Conservation (phyloP, 2,797 vertebrate species). For the Pseudochromis fuscus region DNA sequence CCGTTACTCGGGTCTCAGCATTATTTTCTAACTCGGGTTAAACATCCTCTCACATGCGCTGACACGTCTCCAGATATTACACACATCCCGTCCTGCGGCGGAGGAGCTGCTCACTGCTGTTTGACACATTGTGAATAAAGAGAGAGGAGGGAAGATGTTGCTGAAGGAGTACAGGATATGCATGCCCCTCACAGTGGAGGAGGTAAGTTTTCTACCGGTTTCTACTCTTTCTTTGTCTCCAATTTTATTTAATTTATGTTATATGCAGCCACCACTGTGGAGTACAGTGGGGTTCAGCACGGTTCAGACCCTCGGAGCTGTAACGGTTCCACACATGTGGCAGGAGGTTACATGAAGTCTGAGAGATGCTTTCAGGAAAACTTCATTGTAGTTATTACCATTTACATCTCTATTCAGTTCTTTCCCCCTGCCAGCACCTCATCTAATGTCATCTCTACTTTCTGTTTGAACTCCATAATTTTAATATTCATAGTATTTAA, state of each 20-base stretch:
- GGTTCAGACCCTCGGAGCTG: neutral
- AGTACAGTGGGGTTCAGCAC: neutral
- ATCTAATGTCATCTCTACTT: neutral
- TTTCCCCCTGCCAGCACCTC: too few species aligned
- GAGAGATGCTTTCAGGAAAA: slow-evolving; percentile 14
- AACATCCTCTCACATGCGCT: slow-evolving; percentile 58
- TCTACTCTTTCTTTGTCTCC: neutral
- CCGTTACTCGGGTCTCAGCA: slow-evolving; percentile 27
- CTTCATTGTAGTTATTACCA: too few species aligned
- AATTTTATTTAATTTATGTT: neutral
- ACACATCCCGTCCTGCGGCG: slow-evolving; percentile 61
- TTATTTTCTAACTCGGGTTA: slow-evolving; percentile 32
- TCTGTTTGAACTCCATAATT: too few species aligned
- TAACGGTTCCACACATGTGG: slow-evolving; percentile 31
- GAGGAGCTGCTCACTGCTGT: slow-evolving; percentile 50
- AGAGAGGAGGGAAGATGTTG: slow-evolving; percentile 88
- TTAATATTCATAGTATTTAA: too few species aligned
- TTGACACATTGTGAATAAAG: slow-evolving; percentile 55
- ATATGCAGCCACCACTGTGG: neutral
- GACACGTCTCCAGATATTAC: slow-evolving; percentile 59
- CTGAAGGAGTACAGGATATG: slow-evolving; percentile 99
- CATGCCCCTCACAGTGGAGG: slow-evolving; percentile 96
- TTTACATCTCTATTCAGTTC: too few species aligned
- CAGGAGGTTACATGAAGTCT: slow-evolving; percentile 1
- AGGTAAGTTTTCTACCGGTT: slow-evolving; percentile 85